Base-by-base conservation (phyloP, 2,797 vertebrate genomes). In the Adrianichthys oophorus region DNA sequence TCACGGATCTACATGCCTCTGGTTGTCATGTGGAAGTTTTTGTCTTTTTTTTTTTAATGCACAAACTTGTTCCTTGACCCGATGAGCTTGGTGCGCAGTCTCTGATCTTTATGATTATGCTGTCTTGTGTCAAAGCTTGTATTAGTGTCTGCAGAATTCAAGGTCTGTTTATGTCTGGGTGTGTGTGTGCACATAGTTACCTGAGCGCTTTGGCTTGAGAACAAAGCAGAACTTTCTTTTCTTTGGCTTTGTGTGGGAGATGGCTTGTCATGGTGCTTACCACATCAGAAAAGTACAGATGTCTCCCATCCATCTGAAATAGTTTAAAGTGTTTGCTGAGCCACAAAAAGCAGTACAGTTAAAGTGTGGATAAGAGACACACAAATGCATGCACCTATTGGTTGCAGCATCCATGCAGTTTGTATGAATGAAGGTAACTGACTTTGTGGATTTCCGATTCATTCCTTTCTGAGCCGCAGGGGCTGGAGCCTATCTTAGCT, bases 161-260 rank as follows among this genome's bases (percentile, higher is more conserved):
- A 52, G 21, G 24, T 61, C 26, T 83, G 68, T 55, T 41, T 48
- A 64, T 6, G 47, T 45, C 29, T 54, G 49, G 44, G 73, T 85
- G 71, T 83, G 59, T 66, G 52, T 71, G 46, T 80, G 61, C 53
- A 43, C 56, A 61, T 78, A 56, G 66, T 79, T 76, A 68, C 56
- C 50, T 73, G 70, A 83, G 43, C 60, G 62, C 70, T 63, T 78
- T 86, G 85, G 80, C 78, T 17, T 1, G 4, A 51, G 67, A 83
- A 75, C 72, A 79, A 78, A 82, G 82, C 37, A 4, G 4, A 46
- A 40, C 13, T 21, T 51, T 23, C 29, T 32, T 54, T 8, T 15
- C 29, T 54, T 65, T 40, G 45, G 69, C 72, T 24, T 18, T 65
- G 51, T 65, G 58, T 56, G 26, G 43, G 52, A 18, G 5, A 21